phyloP scores from a whole-genome alignment of 37 sponge, comb jelly and placozoan species.

The Tethya wilhelma region DNA sequence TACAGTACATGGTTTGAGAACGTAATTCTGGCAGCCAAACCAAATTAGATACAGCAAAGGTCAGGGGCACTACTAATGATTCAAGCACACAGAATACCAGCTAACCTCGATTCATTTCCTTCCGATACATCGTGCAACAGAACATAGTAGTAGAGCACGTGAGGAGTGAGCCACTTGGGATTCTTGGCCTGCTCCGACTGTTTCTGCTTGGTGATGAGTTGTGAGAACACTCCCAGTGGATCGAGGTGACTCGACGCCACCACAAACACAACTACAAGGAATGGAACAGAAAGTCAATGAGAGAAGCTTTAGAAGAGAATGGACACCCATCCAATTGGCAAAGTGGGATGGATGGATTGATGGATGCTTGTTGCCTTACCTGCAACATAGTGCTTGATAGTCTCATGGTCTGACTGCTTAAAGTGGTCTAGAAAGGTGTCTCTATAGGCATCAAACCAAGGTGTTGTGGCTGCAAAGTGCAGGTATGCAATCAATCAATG shows the following conservation, averaged over 20 bases:
- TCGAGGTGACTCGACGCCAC: conserved; percentile 64
- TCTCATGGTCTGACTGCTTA: conserved; percentile 73
- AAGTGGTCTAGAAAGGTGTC: conserved; percentile 78
- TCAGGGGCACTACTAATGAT: too few species aligned
- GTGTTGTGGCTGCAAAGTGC: conserved; percentile 42
- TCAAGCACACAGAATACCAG: too few species aligned
- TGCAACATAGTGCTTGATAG: conserved; percentile 67
- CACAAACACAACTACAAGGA: conserved; percentile 67
- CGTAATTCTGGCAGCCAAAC: too few species aligned
- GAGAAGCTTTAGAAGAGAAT: neutral
- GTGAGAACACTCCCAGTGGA: conserved; percentile 66
- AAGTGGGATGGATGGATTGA: neutral
- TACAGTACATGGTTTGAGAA: too few species aligned
- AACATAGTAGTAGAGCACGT: conserved; percentile 66
- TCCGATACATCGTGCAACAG: conserved; percentile 69
- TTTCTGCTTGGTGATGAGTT: conserved; percentile 60
- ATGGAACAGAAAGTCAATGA: neutral
- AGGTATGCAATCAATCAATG: too few species aligned
- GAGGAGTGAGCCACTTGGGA: conserved; percentile 79
- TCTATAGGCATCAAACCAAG: conserved; percentile 91
- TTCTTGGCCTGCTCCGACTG: conserved; percentile 43
- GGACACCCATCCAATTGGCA: neutral
- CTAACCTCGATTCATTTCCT: conserved; percentile 44
- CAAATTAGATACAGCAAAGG: too few species aligned
- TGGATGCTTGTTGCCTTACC: conserved; percentile 16